Evolutionary conservation across 2,113 vertebrate genomes (phyloP), one percentile per base, ranked within the genome.

Genomic region (Pedionomus torquatus): DNA sequence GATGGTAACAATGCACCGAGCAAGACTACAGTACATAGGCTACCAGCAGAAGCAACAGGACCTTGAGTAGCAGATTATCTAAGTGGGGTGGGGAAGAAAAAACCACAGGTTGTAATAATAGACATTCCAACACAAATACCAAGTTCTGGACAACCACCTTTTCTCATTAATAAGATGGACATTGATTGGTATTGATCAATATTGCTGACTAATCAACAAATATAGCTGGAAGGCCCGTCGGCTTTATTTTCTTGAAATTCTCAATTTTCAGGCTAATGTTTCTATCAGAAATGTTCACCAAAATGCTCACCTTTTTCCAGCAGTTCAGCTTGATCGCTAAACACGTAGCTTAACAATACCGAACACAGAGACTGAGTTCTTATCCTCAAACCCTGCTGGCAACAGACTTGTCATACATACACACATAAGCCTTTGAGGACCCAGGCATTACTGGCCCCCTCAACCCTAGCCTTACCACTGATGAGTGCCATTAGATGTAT

Each of bases 151-250:
- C 64, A 89, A 75, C 2, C 2, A 9, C 24, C 13, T 48, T 64
- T 88, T 85, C 64, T 76, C 52, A 33, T 16, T 7, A 85, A 39
- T 65, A 68, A 78, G 61, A 48, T 1, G 89, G 35, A 14, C 37
- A 76, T 21, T 17, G 44, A 55, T 33, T 2, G 8, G n/a, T 64
- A 85, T 44, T 0, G 0, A 51, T 26, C 5, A 2, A 31, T 37
- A n/a, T 4, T 23, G 7, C 30, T 10, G 3, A 57, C 21, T 1
- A 2, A n/a, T 26, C 1, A 3, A 61, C 20, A 95, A 79, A 76
- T 49, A 60, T 3, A 75, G 14, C 26, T 51, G 5, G 13, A 86
- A 76, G 61, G 26, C 25, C 1, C 52, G 25, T 12, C 54, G 80
- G 41, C 25, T 83, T 92, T 26, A 39, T 44, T 90, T 82, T 55